phyloP scores from a whole-genome alignment of 1,140 invertebrate species.

The Sarcophaga bullata region DNA sequence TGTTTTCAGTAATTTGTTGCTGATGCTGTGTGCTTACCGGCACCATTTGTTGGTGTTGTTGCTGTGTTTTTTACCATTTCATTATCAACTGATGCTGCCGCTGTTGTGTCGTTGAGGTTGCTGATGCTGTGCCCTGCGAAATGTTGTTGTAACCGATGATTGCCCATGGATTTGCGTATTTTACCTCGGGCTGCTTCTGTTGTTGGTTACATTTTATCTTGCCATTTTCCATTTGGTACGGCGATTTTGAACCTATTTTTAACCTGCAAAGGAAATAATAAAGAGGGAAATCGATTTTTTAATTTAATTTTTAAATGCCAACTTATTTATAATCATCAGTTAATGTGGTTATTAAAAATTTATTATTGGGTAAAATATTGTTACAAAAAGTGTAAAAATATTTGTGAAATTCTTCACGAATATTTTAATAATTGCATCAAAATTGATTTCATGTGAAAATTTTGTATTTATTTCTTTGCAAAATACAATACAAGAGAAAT shows the following conservation, averaged over 20 bases:
- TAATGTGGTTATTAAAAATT: too few species aligned
- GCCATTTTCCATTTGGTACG: conserved; percentile 97
- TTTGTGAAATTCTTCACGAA: too few species aligned
- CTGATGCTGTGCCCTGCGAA: conserved; percentile 43
- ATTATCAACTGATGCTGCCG: conserved; percentile 41
- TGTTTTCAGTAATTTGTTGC: conserved; percentile 46
- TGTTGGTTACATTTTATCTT: conserved; percentile 91
- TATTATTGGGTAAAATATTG: too few species aligned
- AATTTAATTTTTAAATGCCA: background rate
- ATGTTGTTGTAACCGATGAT: conserved; percentile 42
- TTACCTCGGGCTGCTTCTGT: conserved; percentile 87
- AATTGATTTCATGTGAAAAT: too few species aligned
- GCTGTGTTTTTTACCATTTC: background rate
- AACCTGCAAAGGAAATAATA: conserved; percentile 76
- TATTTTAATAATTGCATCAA: too few species aligned
- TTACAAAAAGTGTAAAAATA: too few species aligned
- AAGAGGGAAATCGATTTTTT: background rate
- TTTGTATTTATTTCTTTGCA: too few species aligned
- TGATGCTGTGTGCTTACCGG: conserved; percentile 38
- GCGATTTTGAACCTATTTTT: conserved; percentile 97
- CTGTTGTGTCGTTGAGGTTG: conserved; percentile 36
- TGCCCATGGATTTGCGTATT: conserved; percentile 67
- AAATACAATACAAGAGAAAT: too few species aligned
- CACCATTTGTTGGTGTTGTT: conserved; percentile 17
- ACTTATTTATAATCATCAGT: too few species aligned